Conservation (phyloP, 2,797 vertebrate genomes). For the Antennarius maculatus region DNA sequence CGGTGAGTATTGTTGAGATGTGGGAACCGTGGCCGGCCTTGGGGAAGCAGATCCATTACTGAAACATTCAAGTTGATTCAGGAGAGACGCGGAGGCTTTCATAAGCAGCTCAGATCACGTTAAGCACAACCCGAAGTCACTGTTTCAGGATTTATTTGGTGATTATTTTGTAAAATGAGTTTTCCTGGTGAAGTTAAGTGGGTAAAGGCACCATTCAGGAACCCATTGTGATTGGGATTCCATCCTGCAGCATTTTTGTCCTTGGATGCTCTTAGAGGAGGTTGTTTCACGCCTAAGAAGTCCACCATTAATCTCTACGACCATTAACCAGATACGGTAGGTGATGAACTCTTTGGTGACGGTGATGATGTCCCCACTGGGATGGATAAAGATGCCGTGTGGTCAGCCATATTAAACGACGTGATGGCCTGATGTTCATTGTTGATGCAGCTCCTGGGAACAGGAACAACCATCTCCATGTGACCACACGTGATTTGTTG, state of each 20-base stretch:
- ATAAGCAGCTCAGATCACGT: conserved; percentile 17
- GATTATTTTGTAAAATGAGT: conserved; percentile 12
- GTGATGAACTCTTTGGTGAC: conserved; percentile 21
- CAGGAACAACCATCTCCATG: conserved; percentile 5
- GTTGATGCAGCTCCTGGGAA: conserved; percentile 20
- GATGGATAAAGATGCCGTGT: conserved; percentile 35
- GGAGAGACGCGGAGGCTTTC: conserved; percentile 24
- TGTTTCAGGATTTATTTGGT: too few relatives aligned
- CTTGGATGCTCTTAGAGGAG: conserved; percentile 14
- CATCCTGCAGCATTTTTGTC: conserved; percentile 22
- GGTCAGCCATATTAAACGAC: conserved; percentile 15
- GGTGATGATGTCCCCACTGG: conserved; percentile 14
- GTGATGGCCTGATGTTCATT: neutral
- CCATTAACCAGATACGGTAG: conserved; percentile 6
- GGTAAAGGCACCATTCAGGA: conserved; percentile 10
- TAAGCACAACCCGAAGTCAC: conserved; percentile 17
- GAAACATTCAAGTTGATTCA: conserved; percentile 28
- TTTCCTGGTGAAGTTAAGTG: conserved; percentile 7
- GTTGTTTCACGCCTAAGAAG: conserved; percentile 6
- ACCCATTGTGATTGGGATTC: too few relatives aligned
- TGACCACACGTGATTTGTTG: conserved; percentile 21
- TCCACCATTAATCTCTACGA: conserved; percentile 16
- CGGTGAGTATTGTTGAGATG: conserved; percentile 6
- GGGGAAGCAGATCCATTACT: conserved; percentile 13
- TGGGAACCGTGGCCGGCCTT: conserved; percentile 4